Conservation (phyloP, 2,113 vertebrate species). For the Orthonyx spaldingii region DNA sequence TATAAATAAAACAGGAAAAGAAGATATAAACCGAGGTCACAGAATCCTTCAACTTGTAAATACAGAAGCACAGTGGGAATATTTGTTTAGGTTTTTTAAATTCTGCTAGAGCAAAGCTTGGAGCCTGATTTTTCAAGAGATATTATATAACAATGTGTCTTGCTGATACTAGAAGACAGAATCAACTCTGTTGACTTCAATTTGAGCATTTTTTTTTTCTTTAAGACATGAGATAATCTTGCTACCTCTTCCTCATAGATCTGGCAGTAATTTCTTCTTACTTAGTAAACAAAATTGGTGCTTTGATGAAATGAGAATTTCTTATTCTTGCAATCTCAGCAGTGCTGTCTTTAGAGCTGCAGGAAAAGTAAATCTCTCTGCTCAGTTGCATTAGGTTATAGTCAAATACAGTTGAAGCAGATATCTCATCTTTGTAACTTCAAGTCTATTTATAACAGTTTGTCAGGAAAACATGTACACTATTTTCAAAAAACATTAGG, state of each 20-base stretch:
- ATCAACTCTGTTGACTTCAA: neutral
- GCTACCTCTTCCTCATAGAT: neutral
- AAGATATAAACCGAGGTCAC: neutral
- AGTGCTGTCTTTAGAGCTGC: neutral
- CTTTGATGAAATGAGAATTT: slow-evolving; percentile 10
- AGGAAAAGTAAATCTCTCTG: slow-evolving; percentile 20
- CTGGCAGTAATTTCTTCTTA: neutral
- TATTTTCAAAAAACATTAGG: neutral
- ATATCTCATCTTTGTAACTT: neutral
- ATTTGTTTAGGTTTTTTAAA: neutral
- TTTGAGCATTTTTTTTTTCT: neutral
- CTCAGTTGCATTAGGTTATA: neutral
- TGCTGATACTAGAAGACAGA: neutral
- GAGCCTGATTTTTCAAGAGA: neutral
- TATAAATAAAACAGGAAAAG: neutral
- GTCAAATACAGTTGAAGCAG: neutral
- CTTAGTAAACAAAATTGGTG: neutral
- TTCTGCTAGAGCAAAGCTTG: neutral
- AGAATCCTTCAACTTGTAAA: neutral
- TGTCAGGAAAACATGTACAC: neutral
- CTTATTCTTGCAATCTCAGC: slow-evolving; percentile 29
- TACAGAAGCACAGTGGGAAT: neutral
- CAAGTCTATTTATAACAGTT: neutral
- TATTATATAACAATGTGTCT: neutral
- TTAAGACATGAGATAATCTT: neutral